These are phyloP conservation scores for Lutjanus campechanus DNA, from an alignment of 2,797 vertebrate species.

Conservation along the genomic window DNA sequence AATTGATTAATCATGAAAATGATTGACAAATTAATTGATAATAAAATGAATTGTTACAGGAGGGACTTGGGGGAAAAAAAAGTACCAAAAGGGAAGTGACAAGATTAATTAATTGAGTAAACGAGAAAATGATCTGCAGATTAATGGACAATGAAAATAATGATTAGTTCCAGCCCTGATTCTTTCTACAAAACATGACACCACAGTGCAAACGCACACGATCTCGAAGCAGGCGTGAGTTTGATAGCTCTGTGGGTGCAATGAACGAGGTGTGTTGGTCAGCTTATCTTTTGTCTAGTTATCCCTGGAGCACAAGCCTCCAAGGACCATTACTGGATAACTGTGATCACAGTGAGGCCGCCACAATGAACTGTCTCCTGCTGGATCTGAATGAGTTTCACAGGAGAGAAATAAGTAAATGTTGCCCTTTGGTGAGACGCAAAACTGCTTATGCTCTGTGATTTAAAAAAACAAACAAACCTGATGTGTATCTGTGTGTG, in stretches of 20 bases:
- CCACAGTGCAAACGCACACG: neutral
- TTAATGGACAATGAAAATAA: no score
- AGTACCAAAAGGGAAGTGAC: no score
- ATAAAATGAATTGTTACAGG: no score
- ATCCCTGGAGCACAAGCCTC: neutral
- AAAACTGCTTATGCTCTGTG: neutral
- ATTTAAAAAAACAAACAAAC: neutral
- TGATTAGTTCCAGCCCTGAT: no score
- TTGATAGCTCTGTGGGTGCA: neutral
- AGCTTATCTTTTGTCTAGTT: neutral
- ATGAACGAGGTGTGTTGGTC: no score
- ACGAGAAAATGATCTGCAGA: no score
- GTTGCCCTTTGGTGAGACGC: neutral
- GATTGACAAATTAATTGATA: no score
- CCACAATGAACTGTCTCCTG: neutral
- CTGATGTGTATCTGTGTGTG: neutral
- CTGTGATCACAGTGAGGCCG: neutral
- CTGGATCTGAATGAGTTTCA: slow-evolving; percentile 1
- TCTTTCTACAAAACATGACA: neutral
- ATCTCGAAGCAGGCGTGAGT: neutral
- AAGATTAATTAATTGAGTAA: no score
- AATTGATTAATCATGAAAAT: no score
- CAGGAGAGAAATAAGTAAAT: neutral
- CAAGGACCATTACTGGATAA: neutral
- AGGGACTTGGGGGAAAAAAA: no score